Percentiles rank a stretch among this genome's conserved stretches.
Conservation (phyloP, 2,113 vertebrate species). For the Oncorhynchus tshawytscha region DNA sequence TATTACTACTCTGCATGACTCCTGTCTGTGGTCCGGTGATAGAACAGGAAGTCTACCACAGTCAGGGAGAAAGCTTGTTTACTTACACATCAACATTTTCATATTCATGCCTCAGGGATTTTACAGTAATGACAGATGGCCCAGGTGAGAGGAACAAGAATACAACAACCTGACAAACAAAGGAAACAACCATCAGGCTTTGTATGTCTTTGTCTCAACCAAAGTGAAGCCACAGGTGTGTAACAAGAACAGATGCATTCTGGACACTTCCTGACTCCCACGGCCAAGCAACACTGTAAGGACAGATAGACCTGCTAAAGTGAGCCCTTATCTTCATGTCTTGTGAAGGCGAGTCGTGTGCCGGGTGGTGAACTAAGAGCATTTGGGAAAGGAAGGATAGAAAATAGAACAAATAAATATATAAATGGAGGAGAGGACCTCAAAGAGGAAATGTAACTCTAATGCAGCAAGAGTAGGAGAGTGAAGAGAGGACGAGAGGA, state of each 20-base stretch:
- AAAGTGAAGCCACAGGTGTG: conserved; percentile 65
- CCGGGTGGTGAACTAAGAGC: conserved; percentile 28
- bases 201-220: conserved; percentile 49
- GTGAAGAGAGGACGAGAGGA: conserved; percentile 67
- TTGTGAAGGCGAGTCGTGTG: conserved; percentile 46
- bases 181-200: conserved; percentile 60
- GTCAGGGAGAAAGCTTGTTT: conserved; percentile 55
- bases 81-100: conserved; percentile 70
- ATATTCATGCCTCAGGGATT: conserved; percentile 55
- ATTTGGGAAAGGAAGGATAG: conserved; percentile 40
- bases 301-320: conserved; percentile 39
- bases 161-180: conserved; percentile 69
- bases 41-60: conserved; percentile 56
- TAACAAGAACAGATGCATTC: conserved; percentile 27
- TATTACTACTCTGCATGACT: background rate
- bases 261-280: conserved; percentile 26
- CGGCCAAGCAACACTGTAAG: conserved; percentile 16
- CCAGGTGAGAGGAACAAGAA: conserved; percentile 58
- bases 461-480: conserved; percentile 50
- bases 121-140: conserved; percentile 5
- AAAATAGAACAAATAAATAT: conserved; percentile 65
- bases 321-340: conserved; percentile 31
- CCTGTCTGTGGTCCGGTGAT: conserved; percentile 47
- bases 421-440: conserved; percentile 43
- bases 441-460: conserved; percentile 56